These are phyloP conservation scores for Drosophila kohkoa DNA, from an alignment of 1,140 invertebrate genomes.

Conservation along the genomic window DNA sequence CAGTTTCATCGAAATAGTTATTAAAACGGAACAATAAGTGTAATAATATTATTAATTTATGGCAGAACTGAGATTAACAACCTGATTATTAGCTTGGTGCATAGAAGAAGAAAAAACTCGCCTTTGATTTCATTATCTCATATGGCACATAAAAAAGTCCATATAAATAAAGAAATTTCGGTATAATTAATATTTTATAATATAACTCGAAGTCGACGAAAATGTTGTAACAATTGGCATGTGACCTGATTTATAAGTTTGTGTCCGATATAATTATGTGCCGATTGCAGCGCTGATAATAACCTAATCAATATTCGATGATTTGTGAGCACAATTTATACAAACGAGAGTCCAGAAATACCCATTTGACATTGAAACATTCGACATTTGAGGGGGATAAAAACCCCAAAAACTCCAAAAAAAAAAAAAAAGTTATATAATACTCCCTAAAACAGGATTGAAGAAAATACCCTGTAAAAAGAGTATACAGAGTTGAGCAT, in stretches of 20 bases:
- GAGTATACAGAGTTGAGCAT: too few relatives aligned
- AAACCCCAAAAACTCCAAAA: neutral
- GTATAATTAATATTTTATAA: constrained; percentile 1
- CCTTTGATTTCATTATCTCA: neutral
- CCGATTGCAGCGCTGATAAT: constrained; percentile 49
- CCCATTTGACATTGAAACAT: constrained; percentile 1
- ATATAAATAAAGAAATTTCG: neutral
- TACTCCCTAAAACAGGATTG: neutral
- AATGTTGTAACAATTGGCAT: constrained; percentile 44
- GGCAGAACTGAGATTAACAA: neutral
- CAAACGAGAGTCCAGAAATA: neutral
- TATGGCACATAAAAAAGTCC: neutral
- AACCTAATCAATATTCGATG: constrained; percentile 49
- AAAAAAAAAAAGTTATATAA: neutral
- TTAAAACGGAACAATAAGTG: neutral
- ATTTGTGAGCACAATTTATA: constrained; percentile 25
- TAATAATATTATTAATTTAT: neutral
- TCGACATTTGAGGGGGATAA: constrained; percentile 3
- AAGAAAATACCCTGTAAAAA: too few relatives aligned
- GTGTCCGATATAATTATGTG: constrained; percentile 51
- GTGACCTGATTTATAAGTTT: constrained; percentile 61
- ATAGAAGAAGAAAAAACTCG: neutral
- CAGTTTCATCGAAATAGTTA: neutral
- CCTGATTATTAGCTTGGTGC: too few relatives aligned
- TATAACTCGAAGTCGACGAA: neutral